Evolutionary conservation across 2,113 vertebrate species (phyloP), one percentile per base, ranked within the genome.

Genomic region (Planiliza haematocheilus): DNA sequence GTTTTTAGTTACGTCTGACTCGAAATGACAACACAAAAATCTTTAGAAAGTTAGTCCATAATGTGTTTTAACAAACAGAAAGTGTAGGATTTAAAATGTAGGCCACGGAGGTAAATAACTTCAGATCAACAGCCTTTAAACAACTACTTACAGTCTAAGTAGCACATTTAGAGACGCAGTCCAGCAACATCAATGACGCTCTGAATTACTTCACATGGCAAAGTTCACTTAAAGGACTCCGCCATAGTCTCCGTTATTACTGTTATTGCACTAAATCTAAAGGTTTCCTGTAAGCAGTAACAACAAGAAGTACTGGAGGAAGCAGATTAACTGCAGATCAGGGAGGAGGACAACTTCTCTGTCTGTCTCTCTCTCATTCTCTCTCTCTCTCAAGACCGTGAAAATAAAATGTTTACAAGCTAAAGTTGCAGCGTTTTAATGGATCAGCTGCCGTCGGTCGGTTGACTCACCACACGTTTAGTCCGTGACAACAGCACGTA

Each of bases 381-480:
- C n/a, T 86, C 41, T 70, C 17, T 58, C 18, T 13, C 53, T 42
- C 63, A 7, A 69, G 74, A 73, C 63, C 49, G 37, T 12, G 21
- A 41, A 56, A 43, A 14, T 8, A 30, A 41, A 68, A 46, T 43
- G 60, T 60, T 59, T 17, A 13, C 14, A 12, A 45, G 67, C 56
- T 61, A 6, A 60, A 77, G 60, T 83, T 77, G 11, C 50, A 50
- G 73, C 36, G n/a, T 64, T 75, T 69, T 72, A 56, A 67, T 0
- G 2, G 8, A 51, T 67, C 85, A 80, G 65, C 80, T 7, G 45
- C 10, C 10, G 20, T 0, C 46, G 2, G 43, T 63, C 34, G 38
- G 7, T 48, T 30, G 49, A 86, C 89, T 91, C 84, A 89, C 83
- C 85, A 64, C 70, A 7, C 63, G 68, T 46, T 30, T 14, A 69